phyloP scores from a whole-genome alignment of 1,140 invertebrate genomes.

The Alviniconcha marisindica region DNA sequence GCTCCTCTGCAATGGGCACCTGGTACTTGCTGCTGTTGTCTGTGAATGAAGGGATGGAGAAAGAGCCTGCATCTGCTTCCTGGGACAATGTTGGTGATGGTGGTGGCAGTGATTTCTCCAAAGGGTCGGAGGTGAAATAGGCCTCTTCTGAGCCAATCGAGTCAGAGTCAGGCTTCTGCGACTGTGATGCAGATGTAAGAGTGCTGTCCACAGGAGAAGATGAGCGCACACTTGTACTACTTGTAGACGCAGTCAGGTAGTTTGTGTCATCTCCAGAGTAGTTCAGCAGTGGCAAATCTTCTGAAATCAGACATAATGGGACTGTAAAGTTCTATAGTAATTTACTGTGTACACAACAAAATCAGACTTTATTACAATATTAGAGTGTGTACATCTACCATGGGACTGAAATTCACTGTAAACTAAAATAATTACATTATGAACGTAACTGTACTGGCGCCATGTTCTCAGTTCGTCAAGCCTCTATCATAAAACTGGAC shows the following conservation, averaged over 20 bases:
- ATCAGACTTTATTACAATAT: too few relatives aligned
- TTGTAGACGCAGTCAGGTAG: background rate
- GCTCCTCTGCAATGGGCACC: slow-evolving; percentile 18
- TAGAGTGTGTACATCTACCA: too few relatives aligned
- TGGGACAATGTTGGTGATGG: background rate
- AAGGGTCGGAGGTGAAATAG: background rate
- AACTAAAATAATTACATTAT: too few relatives aligned
- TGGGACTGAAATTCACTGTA: too few relatives aligned
- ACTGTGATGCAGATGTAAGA: background rate
- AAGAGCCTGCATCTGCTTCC: background rate
- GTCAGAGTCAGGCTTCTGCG: background rate
- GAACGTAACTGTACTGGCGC: too few relatives aligned
- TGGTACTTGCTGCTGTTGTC: slow-evolving; percentile 28
- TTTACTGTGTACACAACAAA: too few relatives aligned
- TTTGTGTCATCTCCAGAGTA: slow-evolving; percentile 2
- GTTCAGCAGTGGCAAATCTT: slow-evolving; percentile 36
- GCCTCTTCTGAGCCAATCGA: background rate
- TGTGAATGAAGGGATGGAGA: slow-evolving; percentile 32
- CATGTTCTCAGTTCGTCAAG: too few relatives aligned
- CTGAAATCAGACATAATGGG: background rate
- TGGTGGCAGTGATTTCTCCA: background rate
- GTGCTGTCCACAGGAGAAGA: background rate
- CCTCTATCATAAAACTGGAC: too few relatives aligned
- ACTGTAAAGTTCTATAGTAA: too few relatives aligned
- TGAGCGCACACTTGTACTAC: background rate